A percentile compares a stretch with the other conserved stretches of the same genome.
These are phyloP conservation scores for Dolichomitus sp. DNA, from an alignment of 2,888 invertebrate species.

Conservation along the genomic window DNA sequence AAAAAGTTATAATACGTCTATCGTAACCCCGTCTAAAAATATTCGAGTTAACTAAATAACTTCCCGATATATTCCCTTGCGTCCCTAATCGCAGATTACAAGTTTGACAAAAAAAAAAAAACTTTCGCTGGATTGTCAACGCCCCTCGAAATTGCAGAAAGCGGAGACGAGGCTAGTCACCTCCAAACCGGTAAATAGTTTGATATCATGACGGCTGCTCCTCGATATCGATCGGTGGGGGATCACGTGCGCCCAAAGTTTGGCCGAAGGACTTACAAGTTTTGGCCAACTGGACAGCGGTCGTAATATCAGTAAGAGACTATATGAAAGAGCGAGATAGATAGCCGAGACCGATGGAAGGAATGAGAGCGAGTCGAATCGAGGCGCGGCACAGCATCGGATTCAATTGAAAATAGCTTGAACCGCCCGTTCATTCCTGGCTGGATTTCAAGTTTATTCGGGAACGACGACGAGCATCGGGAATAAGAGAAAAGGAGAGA, in stretches of 20 bases:
- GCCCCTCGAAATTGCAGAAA: too few relatives aligned
- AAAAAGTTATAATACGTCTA: not conserved
- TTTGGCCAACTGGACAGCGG: conserved; percentile 48
- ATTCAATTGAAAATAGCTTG: conserved; percentile 63
- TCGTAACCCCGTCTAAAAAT: not conserved
- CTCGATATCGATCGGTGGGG: conserved; percentile 39
- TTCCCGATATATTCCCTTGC: not conserved
- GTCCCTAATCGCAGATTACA: not conserved
- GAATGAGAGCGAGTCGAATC: not conserved
- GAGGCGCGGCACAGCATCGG: conserved; percentile 12
- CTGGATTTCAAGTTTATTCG: conserved; percentile 60
- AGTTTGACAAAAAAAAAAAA: not conserved
- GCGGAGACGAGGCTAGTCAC: not conserved
- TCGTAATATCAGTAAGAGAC: conserved; percentile 45
- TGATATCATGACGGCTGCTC: conserved; percentile 27
- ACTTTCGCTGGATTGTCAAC: not conserved
- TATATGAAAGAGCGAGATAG: conserved; percentile 2
- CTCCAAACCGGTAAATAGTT: not conserved
- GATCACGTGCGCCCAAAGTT: conserved; percentile 58
- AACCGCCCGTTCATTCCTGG: conserved; percentile 52
- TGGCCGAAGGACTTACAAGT: conserved; percentile 57
- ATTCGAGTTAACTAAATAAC: not conserved
- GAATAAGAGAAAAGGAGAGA: not conserved
- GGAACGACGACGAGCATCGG: conserved; percentile 46
- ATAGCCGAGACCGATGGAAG: not conserved